phyloP scores from a whole-genome alignment of 2,113 vertebrate species.

The Chaetops frenatus region DNA sequence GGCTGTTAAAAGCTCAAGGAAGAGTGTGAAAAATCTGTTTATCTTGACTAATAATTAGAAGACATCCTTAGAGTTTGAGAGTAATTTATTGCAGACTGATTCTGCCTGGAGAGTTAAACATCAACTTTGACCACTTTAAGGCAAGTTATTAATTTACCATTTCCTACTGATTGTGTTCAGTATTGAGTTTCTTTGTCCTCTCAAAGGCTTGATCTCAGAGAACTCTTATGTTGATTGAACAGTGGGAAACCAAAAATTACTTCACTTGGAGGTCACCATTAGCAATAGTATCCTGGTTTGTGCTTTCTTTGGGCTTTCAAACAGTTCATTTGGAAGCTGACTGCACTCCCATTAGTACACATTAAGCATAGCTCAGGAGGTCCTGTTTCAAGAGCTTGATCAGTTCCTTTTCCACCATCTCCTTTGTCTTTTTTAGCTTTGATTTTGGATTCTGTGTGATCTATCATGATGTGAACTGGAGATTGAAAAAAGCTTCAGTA shows the following conservation, averaged over 20 bases:
- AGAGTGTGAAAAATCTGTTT: constrained; percentile 25
- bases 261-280: neutral
- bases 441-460: neutral
- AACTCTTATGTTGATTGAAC: neutral
- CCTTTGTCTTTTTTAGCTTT: neutral
- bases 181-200: neutral
- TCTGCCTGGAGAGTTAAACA: constrained; percentile 50
- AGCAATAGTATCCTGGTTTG: neutral
- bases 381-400: neutral
- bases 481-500: neutral
- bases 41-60: constrained; percentile 39
- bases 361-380: neutral
- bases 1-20: constrained; percentile 50
- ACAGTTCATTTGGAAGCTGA: neutral
- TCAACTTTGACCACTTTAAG: constrained; percentile 3
- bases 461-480: neutral
- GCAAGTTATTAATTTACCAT: constrained; percentile 3
- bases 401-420: neutral
- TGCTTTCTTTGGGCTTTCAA: neutral
- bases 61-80: constrained; percentile 7
- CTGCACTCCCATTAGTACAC: neutral
- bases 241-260: neutral
- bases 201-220: neutral
- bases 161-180: neutral
- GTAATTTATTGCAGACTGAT: constrained; percentile 42